Percentiles rank a stretch among this genome's conserved stretches.
These are phyloP conservation scores for Lordiphosa andalusiaca DNA, from an alignment of 2,888 invertebrate species.

Conservation along the genomic window DNA sequence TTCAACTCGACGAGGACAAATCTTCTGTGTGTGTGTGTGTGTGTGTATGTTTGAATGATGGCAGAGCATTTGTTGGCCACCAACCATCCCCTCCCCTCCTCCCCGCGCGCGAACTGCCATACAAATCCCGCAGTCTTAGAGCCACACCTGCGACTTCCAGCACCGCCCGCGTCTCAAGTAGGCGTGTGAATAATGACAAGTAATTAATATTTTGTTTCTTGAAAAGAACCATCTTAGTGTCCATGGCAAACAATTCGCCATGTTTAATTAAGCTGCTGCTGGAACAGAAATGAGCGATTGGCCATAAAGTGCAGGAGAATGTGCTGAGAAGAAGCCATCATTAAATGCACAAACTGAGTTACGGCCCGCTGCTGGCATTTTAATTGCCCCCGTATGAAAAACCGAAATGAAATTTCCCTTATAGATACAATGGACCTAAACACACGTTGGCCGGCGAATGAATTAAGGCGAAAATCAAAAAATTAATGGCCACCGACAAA, in stretches of 20 bases:
- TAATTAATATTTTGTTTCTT: conserved; percentile 60
- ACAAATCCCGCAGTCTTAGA: conserved; percentile 12
- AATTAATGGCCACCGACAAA: conserved; percentile 65
- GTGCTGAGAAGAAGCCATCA: conserved; percentile 44
- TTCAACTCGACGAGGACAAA: conserved; percentile 51
- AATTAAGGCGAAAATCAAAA: conserved; percentile 59
- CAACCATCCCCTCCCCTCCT: background rate
- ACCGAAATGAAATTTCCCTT: conserved; percentile 37
- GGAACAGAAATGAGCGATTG: conserved; percentile 27
- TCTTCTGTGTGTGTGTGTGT: conserved; percentile 29
- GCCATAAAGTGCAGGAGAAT: conserved; percentile 63
- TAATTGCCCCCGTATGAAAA: conserved; percentile 62
- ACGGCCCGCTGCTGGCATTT: conserved; percentile 54
- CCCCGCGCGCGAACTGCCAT: too few relatives aligned
- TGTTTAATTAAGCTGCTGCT: conserved; percentile 39
- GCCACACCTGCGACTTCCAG: conserved; percentile 50
- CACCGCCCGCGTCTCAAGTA: background rate
- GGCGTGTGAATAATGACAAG: conserved; percentile 52
- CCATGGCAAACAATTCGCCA: conserved; percentile 2
- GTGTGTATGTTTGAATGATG: conserved; percentile 64
- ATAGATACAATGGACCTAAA: too few relatives aligned
- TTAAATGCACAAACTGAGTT: conserved; percentile 49
- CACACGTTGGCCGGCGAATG: too few relatives aligned
- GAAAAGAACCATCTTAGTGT: conserved; percentile 4
- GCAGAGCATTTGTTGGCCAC: conserved; percentile 54